A percentile compares a stretch with the other conserved stretches of the same genome.
These are phyloP conservation scores for Propsilocerus akamusi DNA, from an alignment of 1,140 invertebrate genomes.

Conservation along the genomic window DNA sequence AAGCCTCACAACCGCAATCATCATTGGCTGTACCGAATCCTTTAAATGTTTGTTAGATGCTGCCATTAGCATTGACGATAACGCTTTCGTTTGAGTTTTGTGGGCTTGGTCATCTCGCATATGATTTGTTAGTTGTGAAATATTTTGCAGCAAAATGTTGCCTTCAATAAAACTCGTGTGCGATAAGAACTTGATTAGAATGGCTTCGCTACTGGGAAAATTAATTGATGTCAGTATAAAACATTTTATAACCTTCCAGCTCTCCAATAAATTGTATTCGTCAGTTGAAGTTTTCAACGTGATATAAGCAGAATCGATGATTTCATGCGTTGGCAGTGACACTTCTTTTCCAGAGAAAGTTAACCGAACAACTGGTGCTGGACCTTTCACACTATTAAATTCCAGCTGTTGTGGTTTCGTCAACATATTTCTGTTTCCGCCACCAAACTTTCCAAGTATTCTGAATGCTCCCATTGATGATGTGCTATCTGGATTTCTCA, in stretches of 20 bases:
- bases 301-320: conserved; percentile 68
- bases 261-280: conserved; percentile 66
- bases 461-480: conserved; percentile 65
- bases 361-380: conserved; percentile 61
- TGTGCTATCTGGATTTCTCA: conserved; percentile 58
- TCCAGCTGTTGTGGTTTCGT: conserved; percentile 79
- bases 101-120: conserved; percentile 43
- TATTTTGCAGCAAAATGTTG: conserved; percentile 41
- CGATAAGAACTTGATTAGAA: too few relatives aligned
- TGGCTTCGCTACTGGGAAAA: too few relatives aligned
- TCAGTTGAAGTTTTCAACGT: conserved; percentile 61
- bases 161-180: conserved; percentile 61
- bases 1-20: conserved; percentile 80
- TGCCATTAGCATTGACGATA: conserved; percentile 72
- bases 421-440: conserved; percentile 91
- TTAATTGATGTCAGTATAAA: too few relatives aligned
- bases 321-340: conserved; percentile 66
- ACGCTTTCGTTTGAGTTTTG: conserved; percentile 59
- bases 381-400: conserved; percentile 59
- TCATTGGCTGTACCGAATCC: conserved; percentile 51
- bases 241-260: conserved; percentile 76
- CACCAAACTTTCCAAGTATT: conserved; percentile 89
- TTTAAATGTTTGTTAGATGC: conserved; percentile 73
- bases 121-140: conserved; percentile 62
- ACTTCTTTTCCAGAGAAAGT: conserved; percentile 58